Conservation (phyloP, 2,797 vertebrate species). For the Heterohyrax brucei region DNA sequence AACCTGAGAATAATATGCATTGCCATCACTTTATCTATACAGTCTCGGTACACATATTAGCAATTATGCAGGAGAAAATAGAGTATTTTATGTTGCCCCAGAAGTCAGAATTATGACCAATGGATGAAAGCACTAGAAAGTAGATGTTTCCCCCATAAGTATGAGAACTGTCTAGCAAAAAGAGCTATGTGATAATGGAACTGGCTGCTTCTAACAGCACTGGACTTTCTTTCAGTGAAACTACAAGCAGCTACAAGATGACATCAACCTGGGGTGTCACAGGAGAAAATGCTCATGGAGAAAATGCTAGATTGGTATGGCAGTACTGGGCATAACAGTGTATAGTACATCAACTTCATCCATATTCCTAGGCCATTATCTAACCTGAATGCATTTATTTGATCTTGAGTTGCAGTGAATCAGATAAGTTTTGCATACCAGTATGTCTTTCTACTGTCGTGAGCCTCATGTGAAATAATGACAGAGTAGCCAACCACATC, state of each 20-base stretch:
- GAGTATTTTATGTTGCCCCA: background rate
- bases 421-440: background rate
- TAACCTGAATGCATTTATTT: background rate
- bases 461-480: background rate
- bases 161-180: background rate
- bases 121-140: background rate
- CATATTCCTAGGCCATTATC: background rate
- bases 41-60: background rate
- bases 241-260: background rate
- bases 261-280: background rate
- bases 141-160: background rate
- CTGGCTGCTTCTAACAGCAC: background rate
- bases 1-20: background rate
- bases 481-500: too few species aligned
- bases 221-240: constrained; percentile 43
- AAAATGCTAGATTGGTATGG: background rate
- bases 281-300: background rate
- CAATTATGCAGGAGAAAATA: background rate
- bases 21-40: background rate
- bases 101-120: constrained; percentile 17
- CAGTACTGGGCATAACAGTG: background rate
- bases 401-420: background rate
- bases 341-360: background rate
- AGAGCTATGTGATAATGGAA: background rate
- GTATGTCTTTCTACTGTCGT: background rate